Conservation (phyloP, 2,888 invertebrate species). For the Invenusta paracnida region DNA sequence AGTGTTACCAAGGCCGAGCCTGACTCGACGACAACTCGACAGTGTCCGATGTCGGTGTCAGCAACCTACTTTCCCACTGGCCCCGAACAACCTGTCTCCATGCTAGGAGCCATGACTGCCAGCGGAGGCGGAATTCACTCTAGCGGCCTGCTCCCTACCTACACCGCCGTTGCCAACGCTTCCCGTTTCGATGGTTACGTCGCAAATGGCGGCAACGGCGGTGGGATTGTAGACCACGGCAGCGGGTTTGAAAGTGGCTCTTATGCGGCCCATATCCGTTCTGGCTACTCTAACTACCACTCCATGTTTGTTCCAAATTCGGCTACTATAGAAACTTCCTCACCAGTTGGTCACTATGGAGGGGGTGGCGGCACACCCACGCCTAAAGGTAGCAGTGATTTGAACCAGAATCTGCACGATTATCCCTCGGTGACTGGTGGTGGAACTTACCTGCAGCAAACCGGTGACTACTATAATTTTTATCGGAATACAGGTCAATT, state of each 20-base stretch:
- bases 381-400: not conserved
- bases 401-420: not conserved
- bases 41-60: not conserved
- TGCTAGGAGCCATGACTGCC: not conserved
- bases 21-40: not conserved
- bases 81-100: not conserved
- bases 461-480: not conserved
- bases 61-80: not conserved
- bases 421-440: no score
- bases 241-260: not conserved
- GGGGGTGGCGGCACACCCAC: not conserved
- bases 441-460: not conserved
- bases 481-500: not conserved
- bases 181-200: not conserved
- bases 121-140: not conserved
- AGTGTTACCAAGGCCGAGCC: not conserved
- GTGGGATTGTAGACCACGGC: not conserved
- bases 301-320: not conserved
- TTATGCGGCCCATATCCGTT: not conserved
- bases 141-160: not conserved
- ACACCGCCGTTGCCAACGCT: not conserved
- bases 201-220: not conserved
- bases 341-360: not conserved
- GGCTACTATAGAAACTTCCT: not conserved
- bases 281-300: not conserved